These are phyloP conservation scores for Polypterus senegalus DNA, from an alignment of 2,113 vertebrate species.

Conservation along the genomic window DNA sequence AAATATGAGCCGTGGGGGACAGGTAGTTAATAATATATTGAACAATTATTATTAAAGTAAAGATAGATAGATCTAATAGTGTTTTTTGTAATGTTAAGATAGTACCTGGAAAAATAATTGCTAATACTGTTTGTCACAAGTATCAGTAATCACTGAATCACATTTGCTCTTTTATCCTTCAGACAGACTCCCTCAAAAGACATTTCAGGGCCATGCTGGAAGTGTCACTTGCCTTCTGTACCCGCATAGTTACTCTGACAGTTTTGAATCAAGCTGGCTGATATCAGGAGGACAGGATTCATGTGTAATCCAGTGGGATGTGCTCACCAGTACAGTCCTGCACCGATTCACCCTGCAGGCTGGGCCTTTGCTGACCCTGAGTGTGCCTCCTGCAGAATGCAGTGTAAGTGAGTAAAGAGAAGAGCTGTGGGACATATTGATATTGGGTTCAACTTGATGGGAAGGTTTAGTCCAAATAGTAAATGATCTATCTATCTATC, in stretches of 20 bases:
- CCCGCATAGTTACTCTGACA: constrained; percentile 41
- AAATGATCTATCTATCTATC: too few relatives aligned
- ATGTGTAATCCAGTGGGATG: constrained; percentile 50
- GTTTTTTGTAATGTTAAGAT: too few relatives aligned
- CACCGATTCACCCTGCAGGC: constrained; percentile 48
- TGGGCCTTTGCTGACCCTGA: constrained; percentile 44
- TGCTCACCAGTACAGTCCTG: constrained; percentile 44
- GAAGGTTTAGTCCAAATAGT: too few relatives aligned
- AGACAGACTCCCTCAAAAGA: constrained; percentile 35
- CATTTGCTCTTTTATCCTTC: constrained; percentile 18
- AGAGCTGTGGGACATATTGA: too few relatives aligned
- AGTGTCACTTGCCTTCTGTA: constrained; percentile 52
- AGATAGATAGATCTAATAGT: too few relatives aligned
- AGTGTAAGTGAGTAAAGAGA: constrained; percentile 36
- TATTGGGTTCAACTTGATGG: too few relatives aligned
- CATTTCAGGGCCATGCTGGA: constrained; percentile 44
- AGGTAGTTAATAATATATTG: too few relatives aligned
- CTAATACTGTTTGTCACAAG: too few relatives aligned
- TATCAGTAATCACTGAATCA: too few relatives aligned
- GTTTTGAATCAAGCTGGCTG: constrained; percentile 54
- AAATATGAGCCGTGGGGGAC: too few relatives aligned
- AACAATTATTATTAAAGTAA: too few relatives aligned
- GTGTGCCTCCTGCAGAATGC: constrained; percentile 39
- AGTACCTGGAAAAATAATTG: too few relatives aligned
- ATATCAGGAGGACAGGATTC: constrained; percentile 54